Evolutionary conservation across 2,888 invertebrate species (phyloP), one percentile per base, ranked within the genome.

Genomic region (Eugnorisma glareosa): DNA sequence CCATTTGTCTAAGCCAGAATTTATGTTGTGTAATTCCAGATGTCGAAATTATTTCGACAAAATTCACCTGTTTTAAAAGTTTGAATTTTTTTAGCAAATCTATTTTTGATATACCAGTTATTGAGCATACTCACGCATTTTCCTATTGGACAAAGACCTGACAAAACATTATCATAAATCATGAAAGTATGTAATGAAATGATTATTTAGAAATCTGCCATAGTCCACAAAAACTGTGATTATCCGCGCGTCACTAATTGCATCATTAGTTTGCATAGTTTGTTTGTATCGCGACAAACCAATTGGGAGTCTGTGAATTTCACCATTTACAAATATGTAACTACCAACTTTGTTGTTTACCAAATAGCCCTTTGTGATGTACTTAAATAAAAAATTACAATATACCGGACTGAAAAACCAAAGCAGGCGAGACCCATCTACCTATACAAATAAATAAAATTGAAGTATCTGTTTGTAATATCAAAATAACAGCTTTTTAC

Each of bases 171-270:
- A 45, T 24, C 24, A 24, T 13, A 54, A 67, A 81, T 66, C n/a
- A 43, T 54, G 28, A 75, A 40, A 57, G 40, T 67, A 15, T n/a
- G 37, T 15, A 67, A 61, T 75, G 4, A 61, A 67, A 35, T 71
- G 7, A 69, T 81, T 61, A 73, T 78, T 40, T 83, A 73, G 73
- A 82, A 70, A 83, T 70, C 79, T 67, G 35, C 18, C 43, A 45
- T 54, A 15, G 40, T 48, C 35, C 24, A 68, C 51, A 72, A 59
- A 57, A 43, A 75, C 28, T 43, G 31, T 59, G 63, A 43, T 79
- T 73, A 57, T 63, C 67, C 73, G 73, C 57, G 79, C 70, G 51
- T 63, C 11, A 78, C 61, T 67, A 63, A 83, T 63, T 63, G 24
- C 35, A 64, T 64, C n/a, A 63, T 78, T 57, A 45, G 24, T 57